phyloP scores from a whole-genome alignment of 2,888 invertebrate genomes.

The Heliothis peltigera region DNA sequence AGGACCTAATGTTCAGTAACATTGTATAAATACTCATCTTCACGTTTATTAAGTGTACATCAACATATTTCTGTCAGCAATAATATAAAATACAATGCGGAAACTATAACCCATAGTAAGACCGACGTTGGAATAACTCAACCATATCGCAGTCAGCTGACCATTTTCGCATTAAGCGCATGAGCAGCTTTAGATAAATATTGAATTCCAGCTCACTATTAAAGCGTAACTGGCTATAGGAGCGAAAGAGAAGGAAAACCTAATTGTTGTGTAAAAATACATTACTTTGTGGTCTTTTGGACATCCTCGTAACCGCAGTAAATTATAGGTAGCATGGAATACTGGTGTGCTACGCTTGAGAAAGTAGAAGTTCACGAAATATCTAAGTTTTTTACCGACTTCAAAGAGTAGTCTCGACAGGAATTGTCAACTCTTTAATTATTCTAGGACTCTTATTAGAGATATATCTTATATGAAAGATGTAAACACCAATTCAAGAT shows the following conservation, averaged over 20 bases:
- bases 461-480: no score
- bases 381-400: background rate
- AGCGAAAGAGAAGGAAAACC: slow-evolving; percentile 14
- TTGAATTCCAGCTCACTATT: slow-evolving; percentile 1
- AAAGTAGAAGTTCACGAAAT: background rate
- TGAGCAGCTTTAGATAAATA: slow-evolving; percentile 18
- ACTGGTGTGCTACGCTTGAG: background rate
- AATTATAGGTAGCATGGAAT: background rate
- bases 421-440: no score
- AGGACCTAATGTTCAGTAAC: background rate
- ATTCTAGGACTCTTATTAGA: no score
- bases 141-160: slow-evolving; percentile 26
- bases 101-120: slow-evolving; percentile 29
- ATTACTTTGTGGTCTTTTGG: slow-evolving; percentile 4
- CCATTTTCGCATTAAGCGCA: slow-evolving; percentile 38
- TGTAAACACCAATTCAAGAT: no score
- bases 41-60: background rate
- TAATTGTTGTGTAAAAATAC: background rate
- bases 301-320: slow-evolving; percentile 33
- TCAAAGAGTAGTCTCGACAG: no score
- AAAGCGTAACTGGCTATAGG: background rate
- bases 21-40: background rate
- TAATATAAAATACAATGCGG: slow-evolving; percentile 30
- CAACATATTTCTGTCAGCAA: slow-evolving; percentile 7
- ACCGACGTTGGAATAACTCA: slow-evolving; percentile 29